Conservation (phyloP, 2,888 invertebrate genomes). For the Pachydiplax longipennis region DNA sequence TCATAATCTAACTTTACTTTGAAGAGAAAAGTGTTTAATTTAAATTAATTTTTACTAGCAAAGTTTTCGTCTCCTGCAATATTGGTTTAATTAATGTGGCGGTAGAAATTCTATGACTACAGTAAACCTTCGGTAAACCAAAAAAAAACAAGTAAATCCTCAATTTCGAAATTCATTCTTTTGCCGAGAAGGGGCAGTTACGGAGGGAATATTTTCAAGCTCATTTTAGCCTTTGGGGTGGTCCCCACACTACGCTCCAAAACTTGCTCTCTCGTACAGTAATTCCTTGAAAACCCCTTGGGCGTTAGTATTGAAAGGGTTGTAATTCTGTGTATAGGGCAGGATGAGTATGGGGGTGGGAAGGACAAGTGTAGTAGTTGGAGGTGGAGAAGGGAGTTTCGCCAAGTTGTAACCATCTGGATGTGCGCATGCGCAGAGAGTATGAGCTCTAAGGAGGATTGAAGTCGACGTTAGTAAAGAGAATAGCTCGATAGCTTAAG, state of each 20-base stretch:
- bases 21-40: too few species aligned
- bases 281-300: conserved; percentile 26
- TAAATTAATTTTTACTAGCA: too few species aligned
- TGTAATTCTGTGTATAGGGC: conserved; percentile 24
- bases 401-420: not conserved
- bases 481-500: conserved; percentile 19
- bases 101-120: too few species aligned
- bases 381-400: not conserved
- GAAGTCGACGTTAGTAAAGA: conserved; percentile 10
- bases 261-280: conserved; percentile 2
- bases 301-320: conserved; percentile 31
- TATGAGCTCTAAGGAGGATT: not conserved
- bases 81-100: too few species aligned
- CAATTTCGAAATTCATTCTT: too few species aligned
- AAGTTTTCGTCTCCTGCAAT: too few species aligned
- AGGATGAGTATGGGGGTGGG: not conserved
- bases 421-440: not conserved
- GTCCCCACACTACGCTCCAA: not conserved
- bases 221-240: not conserved
- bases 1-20: too few species aligned
- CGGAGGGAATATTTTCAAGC: not conserved
- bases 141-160: too few species aligned
- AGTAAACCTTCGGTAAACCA: too few species aligned
- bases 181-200: too few species aligned
- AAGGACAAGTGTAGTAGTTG: not conserved